Percentiles rank a stretch among this genome's conserved stretches.
phyloP scores from a whole-genome alignment of 2,797 vertebrate genomes.

The Chrysocyon brachyurus region DNA sequence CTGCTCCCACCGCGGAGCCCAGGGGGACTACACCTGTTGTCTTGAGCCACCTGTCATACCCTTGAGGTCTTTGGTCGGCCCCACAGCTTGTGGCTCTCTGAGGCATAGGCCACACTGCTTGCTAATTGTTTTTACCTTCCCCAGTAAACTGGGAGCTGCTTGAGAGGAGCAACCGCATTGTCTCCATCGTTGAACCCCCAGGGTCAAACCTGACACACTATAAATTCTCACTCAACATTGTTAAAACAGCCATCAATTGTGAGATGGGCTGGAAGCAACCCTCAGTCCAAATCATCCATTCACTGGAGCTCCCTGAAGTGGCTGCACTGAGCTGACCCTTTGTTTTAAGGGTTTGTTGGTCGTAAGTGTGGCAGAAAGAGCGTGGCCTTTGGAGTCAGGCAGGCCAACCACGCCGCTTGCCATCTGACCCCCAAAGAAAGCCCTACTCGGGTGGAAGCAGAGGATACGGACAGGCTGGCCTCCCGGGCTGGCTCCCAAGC shows the following conservation, averaged over 20 bases:
- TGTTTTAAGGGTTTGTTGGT: too few relatives aligned
- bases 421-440: not conserved
- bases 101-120: not conserved
- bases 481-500: rapidly evolving
- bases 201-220: not conserved
- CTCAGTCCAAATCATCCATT: not conserved
- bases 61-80: not conserved
- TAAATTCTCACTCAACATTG: not conserved
- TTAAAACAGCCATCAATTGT: not conserved
- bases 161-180: not conserved
- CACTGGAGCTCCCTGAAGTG: not conserved
- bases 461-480: not conserved
- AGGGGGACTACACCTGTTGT: rapidly evolving
- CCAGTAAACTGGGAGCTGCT: not conserved
- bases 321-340: not conserved
- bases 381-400: not conserved
- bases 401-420: not conserved
- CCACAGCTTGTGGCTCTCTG: not conserved
- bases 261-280: not conserved
- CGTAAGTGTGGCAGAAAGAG: not conserved
- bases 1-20: not conserved
- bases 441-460: rapidly evolving
- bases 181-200: not conserved
- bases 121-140: not conserved
- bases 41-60: too few relatives aligned